A percentile compares a stretch with the other conserved stretches of the same genome.
These are phyloP conservation scores for Corynorhinus townsendii DNA, from an alignment of 2,113 vertebrate species.

Conservation along the genomic window DNA sequence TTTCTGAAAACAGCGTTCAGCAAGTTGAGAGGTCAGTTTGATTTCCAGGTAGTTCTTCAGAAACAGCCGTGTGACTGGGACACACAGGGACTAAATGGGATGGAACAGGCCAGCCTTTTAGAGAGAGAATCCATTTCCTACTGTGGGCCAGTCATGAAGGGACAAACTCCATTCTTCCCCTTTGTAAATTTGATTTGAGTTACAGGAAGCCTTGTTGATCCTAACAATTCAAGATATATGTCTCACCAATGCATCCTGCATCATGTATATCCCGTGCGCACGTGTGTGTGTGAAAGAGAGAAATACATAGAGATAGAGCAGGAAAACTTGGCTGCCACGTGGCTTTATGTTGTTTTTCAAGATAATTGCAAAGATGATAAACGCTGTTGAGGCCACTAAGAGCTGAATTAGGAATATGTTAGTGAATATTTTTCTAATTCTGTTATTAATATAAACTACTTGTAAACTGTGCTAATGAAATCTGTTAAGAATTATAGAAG, in stretches of 20 bases:
- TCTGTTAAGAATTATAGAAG: neutral
- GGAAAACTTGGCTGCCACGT: neutral
- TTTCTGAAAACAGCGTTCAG: neutral
- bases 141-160: slow-evolving; percentile 1
- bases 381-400: neutral
- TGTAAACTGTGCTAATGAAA: neutral
- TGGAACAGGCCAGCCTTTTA: neutral
- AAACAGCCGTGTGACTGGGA: neutral
- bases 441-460: neutral
- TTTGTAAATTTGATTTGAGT: neutral
- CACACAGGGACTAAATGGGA: neutral
- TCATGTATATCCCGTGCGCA: neutral
- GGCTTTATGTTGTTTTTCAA: neutral
- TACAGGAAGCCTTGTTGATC: neutral
- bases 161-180: slow-evolving; percentile 64
- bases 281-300: neutral
- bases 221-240: neutral
- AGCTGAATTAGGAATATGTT: slow-evolving; percentile 21
- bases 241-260: neutral
- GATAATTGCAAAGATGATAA: slow-evolving; percentile 1
- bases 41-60: neutral
- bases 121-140: slow-evolving; percentile 24
- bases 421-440: neutral
- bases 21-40: slow-evolving; percentile 37
- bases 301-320: neutral